Base-by-base conservation (phyloP, 2,113 vertebrate species). In the Lanius collurio region DNA sequence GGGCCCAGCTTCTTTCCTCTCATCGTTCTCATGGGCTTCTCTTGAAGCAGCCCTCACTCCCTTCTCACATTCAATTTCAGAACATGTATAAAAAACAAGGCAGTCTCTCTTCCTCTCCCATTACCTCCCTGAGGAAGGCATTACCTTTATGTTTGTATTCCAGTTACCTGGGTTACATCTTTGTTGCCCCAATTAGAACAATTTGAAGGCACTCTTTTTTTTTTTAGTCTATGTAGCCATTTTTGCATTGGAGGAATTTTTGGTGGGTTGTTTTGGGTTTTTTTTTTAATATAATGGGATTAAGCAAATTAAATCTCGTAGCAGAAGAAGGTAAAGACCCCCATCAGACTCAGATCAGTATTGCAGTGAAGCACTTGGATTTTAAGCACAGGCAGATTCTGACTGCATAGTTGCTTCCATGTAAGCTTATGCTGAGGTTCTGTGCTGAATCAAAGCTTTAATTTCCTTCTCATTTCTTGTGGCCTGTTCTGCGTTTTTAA, bases 401-500 rank as follows among this genome's bases (percentile, higher is more conserved):
- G 24, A 65, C 33, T 79, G 35, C 33, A 6, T 11, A 88, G 42
- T 75, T 91, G 79, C 87, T 83, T 83, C 70, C 68, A 37, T 3
- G 9, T 68, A 60, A 95, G 76, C 5, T 1, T 30, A n/a, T 24
- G 47, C 76, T 60, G 68, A 89, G 35, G 73, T 75, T 92, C 93
- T 87, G 37, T 70, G 59, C 56, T 0, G 13, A 96, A 94, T 56
- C 64, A 78, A 52, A 89, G 85, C 68, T 70, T 94, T 87, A 44
- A 69, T 95, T 96, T 83, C 71, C 74, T 84, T 82, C 73, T 77
- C 67, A 67, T 93, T 90, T 88, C 88, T 68, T 92, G 64, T 96
- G 94, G 92, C 83, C 96, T 92, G 47, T 96, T 96, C 90, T 93
- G 88, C 85, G 57, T 96, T 95, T 93, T 93, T 80, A 94, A 95